Base-by-base conservation (phyloP, 2,888 invertebrate species). In the Aleiodes alternator region DNA sequence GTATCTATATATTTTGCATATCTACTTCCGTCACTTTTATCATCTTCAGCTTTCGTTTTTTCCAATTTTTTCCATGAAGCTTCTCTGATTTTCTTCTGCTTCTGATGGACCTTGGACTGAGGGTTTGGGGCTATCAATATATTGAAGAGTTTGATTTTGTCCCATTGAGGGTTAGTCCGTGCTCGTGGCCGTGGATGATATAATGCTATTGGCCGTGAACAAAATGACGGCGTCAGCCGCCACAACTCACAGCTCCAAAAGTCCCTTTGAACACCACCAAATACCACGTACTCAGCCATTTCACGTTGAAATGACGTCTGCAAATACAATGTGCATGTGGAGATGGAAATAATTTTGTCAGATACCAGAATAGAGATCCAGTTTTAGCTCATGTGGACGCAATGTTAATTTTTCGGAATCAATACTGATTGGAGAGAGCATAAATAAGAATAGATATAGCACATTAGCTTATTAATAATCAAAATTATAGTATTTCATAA, bases 191-290 rank as follows among this genome's bases (percentile, higher is more conserved):
- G 59, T 73, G 76, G 75, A 72, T 76, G 66, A 76, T 69, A 70
- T 69, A 79, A 81, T 78, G 79, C 72, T 76, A 79, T 79, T 80
- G 83, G 85, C 80, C 82, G 80, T 81, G 80, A 72, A 70, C 80
- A 82, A 86, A 86, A 86, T 84, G 85, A 84, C 84, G 82, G 81
- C 83, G 84, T 84, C 85, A 84, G 83, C 84, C 79, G 78, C 81
- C 80, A 81, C 83, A 82, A 83, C 80, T 84, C 79, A 76, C 79
- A 74, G 56, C 64, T 43, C 68, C 51, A 9, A 31, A 53, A 38
- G 31, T 68, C 68, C 68, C 68, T 51, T 68, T 68, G 66, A 68
- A 68, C 66, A n/a, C 66, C 61, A 38, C 23, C 1, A 23, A 61
- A 14, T 43, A 34, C 43, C 29, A 56, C 48, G 23, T 64, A 68